Evolutionary conservation across 2,888 invertebrate genomes (phyloP).

Genomic region (Eristalinus sepulchralis): DNA sequence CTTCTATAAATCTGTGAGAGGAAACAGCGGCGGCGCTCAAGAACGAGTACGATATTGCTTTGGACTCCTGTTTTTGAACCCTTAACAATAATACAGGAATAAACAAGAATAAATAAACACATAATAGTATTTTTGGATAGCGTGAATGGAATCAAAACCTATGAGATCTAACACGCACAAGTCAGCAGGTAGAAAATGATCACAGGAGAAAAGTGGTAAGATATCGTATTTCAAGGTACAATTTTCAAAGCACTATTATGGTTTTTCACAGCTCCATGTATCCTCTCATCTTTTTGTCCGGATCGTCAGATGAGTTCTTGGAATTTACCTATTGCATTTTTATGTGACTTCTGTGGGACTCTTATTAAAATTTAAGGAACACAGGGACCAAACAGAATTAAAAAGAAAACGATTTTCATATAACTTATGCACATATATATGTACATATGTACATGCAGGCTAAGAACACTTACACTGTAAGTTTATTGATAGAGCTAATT

Average conservation of each 20-base stretch:
- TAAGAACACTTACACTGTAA: background rate
- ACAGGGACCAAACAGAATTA: constrained; percentile 18
- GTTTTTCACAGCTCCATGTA: constrained; percentile 29
- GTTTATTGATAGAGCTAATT: background rate
- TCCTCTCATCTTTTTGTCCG: constrained; percentile 41
- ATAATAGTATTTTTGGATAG: background rate
- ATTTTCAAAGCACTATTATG: constrained; percentile 14
- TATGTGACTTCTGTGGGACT: background rate
- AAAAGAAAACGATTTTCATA: background rate
- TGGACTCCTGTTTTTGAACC: constrained; percentile 2
- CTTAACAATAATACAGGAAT: background rate
- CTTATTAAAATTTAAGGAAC: constrained; percentile 14
- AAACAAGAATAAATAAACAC: background rate
- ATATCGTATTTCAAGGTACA: constrained; percentile 29
- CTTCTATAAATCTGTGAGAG: background rate
- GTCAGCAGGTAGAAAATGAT: constrained; percentile 33
- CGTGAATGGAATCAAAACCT: constrained; percentile 7
- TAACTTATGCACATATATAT: no score
- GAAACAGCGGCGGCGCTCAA: background rate
- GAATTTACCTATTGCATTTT: constrained; percentile 1
- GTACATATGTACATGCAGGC: background rate
- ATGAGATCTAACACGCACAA: background rate
- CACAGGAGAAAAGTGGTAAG: constrained; percentile 42
- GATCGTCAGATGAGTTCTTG: background rate
- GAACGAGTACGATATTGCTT: constrained; percentile 3